Evolutionary conservation across 35 echinoderm and acorn worm genomes (phyloP).

Genomic region (Ophiothrix spiculata): DNA sequence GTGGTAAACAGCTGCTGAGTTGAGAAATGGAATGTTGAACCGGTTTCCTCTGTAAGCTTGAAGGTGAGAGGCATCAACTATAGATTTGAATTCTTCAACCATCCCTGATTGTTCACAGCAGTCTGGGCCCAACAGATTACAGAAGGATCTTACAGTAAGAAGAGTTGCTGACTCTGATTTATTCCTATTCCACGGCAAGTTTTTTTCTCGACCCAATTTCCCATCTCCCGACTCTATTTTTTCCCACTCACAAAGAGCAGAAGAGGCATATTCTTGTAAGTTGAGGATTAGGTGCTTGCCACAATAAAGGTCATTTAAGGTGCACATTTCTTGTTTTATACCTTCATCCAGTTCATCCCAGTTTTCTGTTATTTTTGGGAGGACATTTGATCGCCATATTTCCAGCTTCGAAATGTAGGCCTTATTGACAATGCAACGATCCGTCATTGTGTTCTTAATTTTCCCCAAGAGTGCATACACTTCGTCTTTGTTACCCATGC

Average conservation of each 20-base stretch:
- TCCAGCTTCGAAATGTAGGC: conserved; percentile 31
- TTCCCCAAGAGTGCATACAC: background rate
- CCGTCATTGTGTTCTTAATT: conserved; percentile 60
- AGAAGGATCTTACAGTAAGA: conserved; percentile 22
- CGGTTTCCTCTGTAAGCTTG: conserved; percentile 34
- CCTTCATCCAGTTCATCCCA: conserved; percentile 42
- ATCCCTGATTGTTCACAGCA: conserved; percentile 16
- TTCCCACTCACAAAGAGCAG: conserved; percentile 69
- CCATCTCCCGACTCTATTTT: conserved; percentile 16
- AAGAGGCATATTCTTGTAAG: conserved; percentile 43
- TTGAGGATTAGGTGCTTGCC: conserved; percentile 47
- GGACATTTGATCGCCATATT: conserved; percentile 16
- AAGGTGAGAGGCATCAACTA: conserved; percentile 11
- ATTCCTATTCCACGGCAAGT: conserved; percentile 6
- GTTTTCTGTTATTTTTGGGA: conserved; percentile 38
- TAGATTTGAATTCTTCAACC: conserved; percentile 39
- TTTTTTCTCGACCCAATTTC: conserved; percentile 55
- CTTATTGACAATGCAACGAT: conserved; percentile 46
- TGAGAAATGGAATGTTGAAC: conserved; percentile 31
- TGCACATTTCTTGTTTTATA: conserved; percentile 20
- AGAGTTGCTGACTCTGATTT: conserved; percentile 43
- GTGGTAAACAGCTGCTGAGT: conserved; percentile 20
- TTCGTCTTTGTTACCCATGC: background rate
- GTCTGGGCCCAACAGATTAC: conserved; percentile 13
- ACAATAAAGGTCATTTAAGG: conserved; percentile 61